These are phyloP conservation scores for Drosophila sechellia DNA, from an alignment of 1,140 invertebrate genomes.

Conservation along the genomic window DNA sequence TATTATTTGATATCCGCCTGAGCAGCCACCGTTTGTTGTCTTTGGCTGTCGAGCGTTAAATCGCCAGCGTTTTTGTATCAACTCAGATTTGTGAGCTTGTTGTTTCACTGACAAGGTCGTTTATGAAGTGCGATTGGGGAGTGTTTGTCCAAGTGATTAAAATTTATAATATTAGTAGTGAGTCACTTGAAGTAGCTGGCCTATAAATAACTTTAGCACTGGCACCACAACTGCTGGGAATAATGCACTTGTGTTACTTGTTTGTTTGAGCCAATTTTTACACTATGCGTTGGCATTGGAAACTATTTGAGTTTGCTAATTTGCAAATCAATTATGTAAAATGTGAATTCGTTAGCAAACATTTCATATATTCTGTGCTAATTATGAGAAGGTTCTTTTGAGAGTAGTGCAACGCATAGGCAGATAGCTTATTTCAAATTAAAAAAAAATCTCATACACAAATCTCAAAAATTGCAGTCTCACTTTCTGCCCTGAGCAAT, in stretches of 20 bases:
- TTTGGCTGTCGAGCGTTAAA: constrained; percentile 26
- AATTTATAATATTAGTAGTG: constrained; percentile 10
- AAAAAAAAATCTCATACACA: too few relatives aligned
- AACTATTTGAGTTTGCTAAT: constrained; percentile 18
- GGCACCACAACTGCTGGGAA: constrained; percentile 4
- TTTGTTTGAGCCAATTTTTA: constrained; percentile 32
- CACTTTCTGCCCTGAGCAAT: constrained; percentile 21
- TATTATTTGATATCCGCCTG: constrained; percentile 40
- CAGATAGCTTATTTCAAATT: neutral
- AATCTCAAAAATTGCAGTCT: constrained; percentile 14
- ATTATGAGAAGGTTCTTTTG: constrained; percentile 23
- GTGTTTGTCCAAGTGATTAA: constrained; percentile 33
- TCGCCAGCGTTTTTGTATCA: constrained; percentile 19
- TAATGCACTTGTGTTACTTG: constrained; percentile 18
- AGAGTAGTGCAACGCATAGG: neutral
- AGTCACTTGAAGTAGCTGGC: constrained; percentile 23
- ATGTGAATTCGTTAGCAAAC: constrained; percentile 15
- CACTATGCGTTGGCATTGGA: constrained; percentile 26
- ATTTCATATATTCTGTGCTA: constrained; percentile 8
- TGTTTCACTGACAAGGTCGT: constrained; percentile 62
- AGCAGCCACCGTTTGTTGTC: constrained; percentile 35
- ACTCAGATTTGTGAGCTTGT: constrained; percentile 24
- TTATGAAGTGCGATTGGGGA: constrained; percentile 16
- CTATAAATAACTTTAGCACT: constrained; percentile 14
- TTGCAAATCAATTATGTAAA: constrained; percentile 16